Percentiles rank a stretch among this genome's conserved stretches.
These are phyloP conservation scores for Drosophila borealis DNA, from an alignment of 2,888 invertebrate species.

Conservation along the genomic window DNA sequence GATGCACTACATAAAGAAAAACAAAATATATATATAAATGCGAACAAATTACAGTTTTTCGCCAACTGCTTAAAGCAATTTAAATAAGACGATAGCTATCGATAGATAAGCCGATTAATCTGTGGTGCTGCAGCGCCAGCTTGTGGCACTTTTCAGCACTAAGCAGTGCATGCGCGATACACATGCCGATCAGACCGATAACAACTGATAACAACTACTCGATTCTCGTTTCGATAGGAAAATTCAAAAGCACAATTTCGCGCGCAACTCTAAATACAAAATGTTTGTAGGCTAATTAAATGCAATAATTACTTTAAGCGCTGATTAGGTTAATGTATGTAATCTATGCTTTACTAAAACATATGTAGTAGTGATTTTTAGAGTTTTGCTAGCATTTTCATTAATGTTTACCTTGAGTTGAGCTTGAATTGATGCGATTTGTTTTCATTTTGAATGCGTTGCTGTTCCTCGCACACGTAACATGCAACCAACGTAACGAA, in stretches of 20 bases:
- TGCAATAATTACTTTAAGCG: neutral
- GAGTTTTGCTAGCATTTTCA: constrained; percentile 1
- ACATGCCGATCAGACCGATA: neutral
- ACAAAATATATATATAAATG: neutral
- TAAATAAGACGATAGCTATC: constrained; percentile 6
- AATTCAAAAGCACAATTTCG: neutral
- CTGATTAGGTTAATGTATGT: neutral
- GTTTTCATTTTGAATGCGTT: constrained; percentile 4
- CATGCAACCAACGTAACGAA: constrained; percentile 55
- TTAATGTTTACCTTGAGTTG: constrained; percentile 19
- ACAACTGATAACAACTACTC: too few relatives aligned
- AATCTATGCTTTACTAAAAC: neutral
- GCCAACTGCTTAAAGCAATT: neutral
- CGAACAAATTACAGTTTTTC: neutral
- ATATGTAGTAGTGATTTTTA: neutral
- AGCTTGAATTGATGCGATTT: constrained; percentile 7
- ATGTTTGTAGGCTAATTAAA: neutral
- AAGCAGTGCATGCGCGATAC: neutral
- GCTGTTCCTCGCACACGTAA: constrained; percentile 37
- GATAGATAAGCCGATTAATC: neutral
- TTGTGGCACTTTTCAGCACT: constrained; percentile 20
- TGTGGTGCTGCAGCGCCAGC: neutral
- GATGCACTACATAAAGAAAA: neutral
- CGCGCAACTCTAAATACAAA: neutral
- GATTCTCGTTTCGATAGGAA: constrained; percentile 13